Conservation (phyloP, 2,888 invertebrate genomes). For the Drosophila mimica region DNA sequence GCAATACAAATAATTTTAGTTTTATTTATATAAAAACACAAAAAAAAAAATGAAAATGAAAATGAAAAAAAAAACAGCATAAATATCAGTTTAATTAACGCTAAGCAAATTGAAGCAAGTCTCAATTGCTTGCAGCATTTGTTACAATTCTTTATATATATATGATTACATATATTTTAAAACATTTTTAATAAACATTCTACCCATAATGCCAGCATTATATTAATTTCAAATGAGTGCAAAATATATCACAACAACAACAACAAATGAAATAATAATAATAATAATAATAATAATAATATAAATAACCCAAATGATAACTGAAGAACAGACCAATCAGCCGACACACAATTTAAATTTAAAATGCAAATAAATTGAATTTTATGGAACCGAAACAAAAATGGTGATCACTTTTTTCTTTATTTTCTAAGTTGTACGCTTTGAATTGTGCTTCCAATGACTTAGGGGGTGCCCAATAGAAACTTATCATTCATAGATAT, state of each 20-base stretch:
- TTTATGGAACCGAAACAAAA: slow-evolving; percentile 62
- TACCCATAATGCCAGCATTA: slow-evolving; percentile 67
- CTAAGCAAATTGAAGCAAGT: slow-evolving; percentile 68
- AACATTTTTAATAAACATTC: slow-evolving; percentile 73
- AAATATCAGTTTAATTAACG: slow-evolving; percentile 58
- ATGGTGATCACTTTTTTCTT: slow-evolving; percentile 74
- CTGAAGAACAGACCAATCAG: slow-evolving; percentile 55
- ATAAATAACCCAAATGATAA: slow-evolving; percentile 38
- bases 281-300: slow-evolving; percentile 40
- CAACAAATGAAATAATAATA: slow-evolving; percentile 13
- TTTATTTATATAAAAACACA: slow-evolving; percentile 64
- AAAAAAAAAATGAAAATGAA: slow-evolving; percentile 5
- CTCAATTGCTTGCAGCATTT: slow-evolving; percentile 64
- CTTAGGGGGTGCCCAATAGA: slow-evolving; percentile 69
- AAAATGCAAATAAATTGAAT: slow-evolving; percentile 67
- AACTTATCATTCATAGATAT: slow-evolving; percentile 42
- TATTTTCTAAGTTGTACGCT: slow-evolving; percentile 64
- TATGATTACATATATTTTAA: slow-evolving; percentile 65
- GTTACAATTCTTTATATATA: slow-evolving; percentile 62
- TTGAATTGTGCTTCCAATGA: slow-evolving; percentile 84
- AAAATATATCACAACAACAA: slow-evolving; percentile 15
- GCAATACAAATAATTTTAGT: slow-evolving; percentile 77
- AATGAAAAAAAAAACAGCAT: slow-evolving; percentile 22
- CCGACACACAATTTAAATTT: slow-evolving; percentile 37
- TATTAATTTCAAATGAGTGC: slow-evolving; percentile 60